Evolutionary conservation across 2,113 vertebrate species (phyloP), one percentile per base, ranked within the genome.

Genomic region (Ochotona curzoniae): DNA sequence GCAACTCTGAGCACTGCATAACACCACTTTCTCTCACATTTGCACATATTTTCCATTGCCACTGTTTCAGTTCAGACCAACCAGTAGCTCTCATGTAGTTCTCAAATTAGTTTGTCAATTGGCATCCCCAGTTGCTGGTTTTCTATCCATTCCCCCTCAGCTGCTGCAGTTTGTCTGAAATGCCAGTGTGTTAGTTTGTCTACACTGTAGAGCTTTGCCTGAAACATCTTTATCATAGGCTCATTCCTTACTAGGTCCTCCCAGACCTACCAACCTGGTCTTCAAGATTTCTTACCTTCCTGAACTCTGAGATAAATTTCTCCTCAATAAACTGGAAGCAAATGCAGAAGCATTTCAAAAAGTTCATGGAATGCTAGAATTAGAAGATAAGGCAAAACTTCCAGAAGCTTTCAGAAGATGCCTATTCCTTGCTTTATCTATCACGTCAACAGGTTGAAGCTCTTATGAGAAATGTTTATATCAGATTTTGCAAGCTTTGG

Each of bases 261-360:
- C 54, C 64, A n/a, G 51, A n/a, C 51, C 74, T 32, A 63, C 1
- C 14, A 18, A 73, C 18, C 32, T 88, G 69, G 69, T 12, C 69
- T 85, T 66, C 70, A 49, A 61, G 4, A 26, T 54, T 70, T 28
- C 28, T 89, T 44, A 9, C 25, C 13, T 21, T 61, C 28, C 44
- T 75, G 80, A 93, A 93, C 28, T 64, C 71, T 86, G 38, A 91
- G 26, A 87, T 54, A 2, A 90, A 74, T 67, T 79, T 11, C 23
- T 66, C 30, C 28, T 92, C 28, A 60, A 4, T 71, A 83, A 63
- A 67, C 18, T 66, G 26, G 83, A 54, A 17, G 44, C 66, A 61
- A 60, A 66, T 66, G 18, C 54, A 18, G 18, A 18, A 57, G 54
- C 18, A 18, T 13, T 57, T 20, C 54, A 3, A 57, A 17, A 57